Evolutionary conservation across 1,140 invertebrate species (phyloP).

Genomic region (Bombus vancouverensis): DNA sequence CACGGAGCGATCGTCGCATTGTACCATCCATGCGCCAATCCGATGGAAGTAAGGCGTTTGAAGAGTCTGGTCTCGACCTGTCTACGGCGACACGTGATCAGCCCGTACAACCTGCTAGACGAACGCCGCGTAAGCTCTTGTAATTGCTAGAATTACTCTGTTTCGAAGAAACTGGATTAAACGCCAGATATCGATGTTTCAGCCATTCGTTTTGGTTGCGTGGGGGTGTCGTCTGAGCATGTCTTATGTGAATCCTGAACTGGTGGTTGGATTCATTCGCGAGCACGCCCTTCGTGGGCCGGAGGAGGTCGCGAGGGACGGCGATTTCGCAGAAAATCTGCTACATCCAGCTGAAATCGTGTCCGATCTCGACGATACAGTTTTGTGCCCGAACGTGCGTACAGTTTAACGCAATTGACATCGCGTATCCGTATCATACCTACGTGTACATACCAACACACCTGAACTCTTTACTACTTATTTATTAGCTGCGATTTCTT

Average conservation of each 20-base stretch:
- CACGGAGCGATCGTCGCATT: slow-evolving; percentile 93
- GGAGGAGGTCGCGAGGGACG: slow-evolving; percentile 85
- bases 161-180: not conserved
- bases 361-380: slow-evolving; percentile 81
- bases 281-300: slow-evolving; percentile 86
- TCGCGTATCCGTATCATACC: not conserved
- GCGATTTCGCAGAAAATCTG: slow-evolving; percentile 85
- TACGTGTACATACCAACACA: not conserved
- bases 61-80: slow-evolving; percentile 87
- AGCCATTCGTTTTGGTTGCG: slow-evolving; percentile 89
- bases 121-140: slow-evolving; percentile 83
- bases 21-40: slow-evolving; percentile 94
- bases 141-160: too few relatives aligned
- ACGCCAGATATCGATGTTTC: slow-evolving; percentile 66
- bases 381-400: slow-evolving; percentile 80
- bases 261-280: slow-evolving; percentile 86
- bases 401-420: not conserved
- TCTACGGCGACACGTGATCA: slow-evolving; percentile 91
- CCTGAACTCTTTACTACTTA: not conserved
- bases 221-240: slow-evolving; percentile 91
- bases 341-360: slow-evolving; percentile 83
- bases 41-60: slow-evolving; percentile 85
- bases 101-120: slow-evolving; percentile 86
- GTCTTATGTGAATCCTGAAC: slow-evolving; percentile 85
- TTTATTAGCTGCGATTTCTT: not conserved